Evolutionary conservation across 2,113 vertebrate genomes (phyloP).

Genomic region (Elanoides forficatus): DNA sequence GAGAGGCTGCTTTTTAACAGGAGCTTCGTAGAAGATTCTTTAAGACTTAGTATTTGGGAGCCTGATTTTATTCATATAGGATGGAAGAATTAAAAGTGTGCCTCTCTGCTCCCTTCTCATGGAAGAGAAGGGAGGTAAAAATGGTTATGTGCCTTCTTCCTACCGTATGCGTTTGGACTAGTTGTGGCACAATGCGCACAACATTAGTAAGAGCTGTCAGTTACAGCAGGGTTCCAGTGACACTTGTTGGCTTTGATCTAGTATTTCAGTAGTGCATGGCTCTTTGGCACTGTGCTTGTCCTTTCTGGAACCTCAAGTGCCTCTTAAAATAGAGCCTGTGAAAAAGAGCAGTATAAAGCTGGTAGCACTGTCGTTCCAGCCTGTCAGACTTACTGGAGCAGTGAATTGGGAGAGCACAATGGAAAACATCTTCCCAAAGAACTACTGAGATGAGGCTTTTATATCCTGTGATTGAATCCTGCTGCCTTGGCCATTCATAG

Average conservation of each 20-base stretch:
- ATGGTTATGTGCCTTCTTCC: background rate
- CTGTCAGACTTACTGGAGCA: background rate
- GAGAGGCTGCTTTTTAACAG: background rate
- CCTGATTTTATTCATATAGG: background rate
- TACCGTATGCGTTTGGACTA: background rate
- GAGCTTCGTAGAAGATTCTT: background rate
- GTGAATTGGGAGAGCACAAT: background rate
- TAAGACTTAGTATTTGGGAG: background rate
- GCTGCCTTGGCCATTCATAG: background rate
- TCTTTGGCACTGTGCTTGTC: background rate
- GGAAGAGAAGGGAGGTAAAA: background rate
- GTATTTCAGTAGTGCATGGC: background rate
- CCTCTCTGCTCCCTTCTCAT: background rate
- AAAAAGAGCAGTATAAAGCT: background rate
- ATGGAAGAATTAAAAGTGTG: background rate
- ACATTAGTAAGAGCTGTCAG: background rate
- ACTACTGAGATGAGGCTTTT: background rate
- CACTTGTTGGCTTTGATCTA: background rate
- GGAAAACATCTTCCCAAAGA: background rate
- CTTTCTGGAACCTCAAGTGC: background rate
- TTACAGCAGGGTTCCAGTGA: background rate
- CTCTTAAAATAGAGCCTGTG: background rate
- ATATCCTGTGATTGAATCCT: background rate
- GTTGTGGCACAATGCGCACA: background rate
- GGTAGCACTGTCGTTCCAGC: fast-evolving